Evolutionary conservation across 2,113 vertebrate genomes (phyloP).

Genomic region (Poecile atricapillus): DNA sequence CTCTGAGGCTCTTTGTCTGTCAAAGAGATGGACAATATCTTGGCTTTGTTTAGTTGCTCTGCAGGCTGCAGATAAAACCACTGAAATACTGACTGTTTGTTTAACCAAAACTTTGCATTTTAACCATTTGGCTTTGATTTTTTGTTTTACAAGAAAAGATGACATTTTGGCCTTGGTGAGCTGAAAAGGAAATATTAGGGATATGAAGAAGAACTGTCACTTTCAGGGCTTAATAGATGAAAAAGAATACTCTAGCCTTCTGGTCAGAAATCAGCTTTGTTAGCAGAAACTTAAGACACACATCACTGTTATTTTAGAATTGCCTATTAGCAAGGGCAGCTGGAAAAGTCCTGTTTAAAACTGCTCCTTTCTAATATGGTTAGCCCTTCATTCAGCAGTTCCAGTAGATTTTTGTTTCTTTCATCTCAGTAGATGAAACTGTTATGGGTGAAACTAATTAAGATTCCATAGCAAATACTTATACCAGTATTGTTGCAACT

Average conservation of each 20-base stretch:
- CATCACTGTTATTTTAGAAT: constrained; percentile 51
- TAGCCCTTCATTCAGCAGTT: neutral
- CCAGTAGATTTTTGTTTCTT: neutral
- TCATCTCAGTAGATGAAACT: neutral
- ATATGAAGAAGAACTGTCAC: constrained; percentile 58
- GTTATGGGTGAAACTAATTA: neutral
- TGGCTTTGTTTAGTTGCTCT: constrained; percentile 78
- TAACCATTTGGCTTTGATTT: constrained; percentile 80
- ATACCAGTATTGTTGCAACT: neutral
- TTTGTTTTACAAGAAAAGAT: constrained; percentile 64
- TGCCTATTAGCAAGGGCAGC: constrained; percentile 43
- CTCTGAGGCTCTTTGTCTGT: constrained; percentile 83
- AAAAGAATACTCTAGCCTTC: constrained; percentile 57
- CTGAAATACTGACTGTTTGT: constrained; percentile 74
- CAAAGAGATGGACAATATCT: constrained; percentile 83
- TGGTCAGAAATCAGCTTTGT: constrained; percentile 58
- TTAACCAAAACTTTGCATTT: constrained; percentile 77
- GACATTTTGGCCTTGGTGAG: constrained; percentile 71
- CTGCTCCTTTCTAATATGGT: neutral
- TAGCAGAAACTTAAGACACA: constrained; percentile 55
- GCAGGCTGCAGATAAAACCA: constrained; percentile 74
- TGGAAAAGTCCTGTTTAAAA: constrained; percentile 30
- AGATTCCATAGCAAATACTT: neutral
- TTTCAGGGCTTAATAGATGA: constrained; percentile 48
- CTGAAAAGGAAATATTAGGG: constrained; percentile 66